Evolutionary conservation across 2,113 vertebrate genomes (phyloP), one percentile per base, ranked within the genome.

Genomic region (Paralichthys olivaceus): DNA sequence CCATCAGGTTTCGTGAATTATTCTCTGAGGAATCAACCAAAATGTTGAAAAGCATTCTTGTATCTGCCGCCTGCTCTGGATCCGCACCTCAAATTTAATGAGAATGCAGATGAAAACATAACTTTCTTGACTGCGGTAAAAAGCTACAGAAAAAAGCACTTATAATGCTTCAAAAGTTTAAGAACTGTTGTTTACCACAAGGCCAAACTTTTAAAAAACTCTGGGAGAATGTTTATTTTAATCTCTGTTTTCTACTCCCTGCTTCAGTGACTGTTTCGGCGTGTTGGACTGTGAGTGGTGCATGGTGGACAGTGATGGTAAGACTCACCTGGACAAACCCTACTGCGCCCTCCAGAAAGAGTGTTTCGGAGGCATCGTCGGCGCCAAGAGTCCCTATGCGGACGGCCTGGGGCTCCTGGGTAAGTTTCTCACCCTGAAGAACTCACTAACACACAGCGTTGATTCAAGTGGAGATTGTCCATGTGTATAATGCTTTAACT

Each of bases 281-380:
- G 97, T 99, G 70, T 83, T 99, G 93, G 98, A 99, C 85, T 99
- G 98, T 0, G 98, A 99, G 87, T 99, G 98, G 98, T 99, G 98
- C 81, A 96, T 96, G 96, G 96, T 99, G 75, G 98, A 99, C 93
- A 97, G 97, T 0, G 98, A 99, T 26, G 97, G 97, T 12, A 99
- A 98, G 86, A 98, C 97, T 0, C 97, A 97, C 28, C 93, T 99
- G 73, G 98, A 98, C 88, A 97, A 96, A 76, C 96, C 98, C 0
- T 99, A 99, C 76, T 99, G 98, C 65, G 98, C 98, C 6, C 95
- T 96, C 57, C 98, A 99, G 92, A 99, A 98, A 88, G 98, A 99
- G 72, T 99, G 98, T 60, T 99, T 99, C 0, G 98, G 98, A 1
- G 98, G 98, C 11, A 98, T 99, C 0, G 97, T 99, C 43, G 98